phyloP scores from a whole-genome alignment of 2,888 invertebrate genomes.

The Amphipoea oculea region DNA sequence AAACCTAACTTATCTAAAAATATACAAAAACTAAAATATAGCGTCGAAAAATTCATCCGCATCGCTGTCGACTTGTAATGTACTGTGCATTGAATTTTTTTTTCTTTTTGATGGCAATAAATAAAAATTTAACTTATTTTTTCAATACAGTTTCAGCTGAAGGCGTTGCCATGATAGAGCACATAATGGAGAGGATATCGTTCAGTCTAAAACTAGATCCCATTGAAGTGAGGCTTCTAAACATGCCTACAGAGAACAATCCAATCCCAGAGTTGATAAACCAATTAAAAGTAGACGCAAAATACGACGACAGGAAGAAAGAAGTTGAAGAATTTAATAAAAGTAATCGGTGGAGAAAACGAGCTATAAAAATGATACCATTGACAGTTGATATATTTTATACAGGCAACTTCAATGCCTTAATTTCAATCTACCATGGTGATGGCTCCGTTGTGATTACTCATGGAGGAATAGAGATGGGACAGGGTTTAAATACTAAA shows the following conservation, averaged over 20 bases:
- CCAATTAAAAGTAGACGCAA: constrained; percentile 86
- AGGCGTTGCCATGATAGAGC: constrained; percentile 91
- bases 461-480: constrained; percentile 93
- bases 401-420: constrained; percentile 89
- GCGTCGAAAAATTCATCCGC: too few relatives aligned
- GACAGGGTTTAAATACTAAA: constrained; percentile 96
- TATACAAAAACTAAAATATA: too few relatives aligned
- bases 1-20: too few relatives aligned
- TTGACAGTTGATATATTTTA: constrained; percentile 91
- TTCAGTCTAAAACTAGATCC: constrained; percentile 89
- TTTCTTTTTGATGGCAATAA: not conserved
- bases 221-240: constrained; percentile 89
- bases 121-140: not conserved
- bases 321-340: constrained; percentile 89
- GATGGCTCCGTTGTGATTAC: constrained; percentile 93
- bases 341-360: constrained; percentile 94
- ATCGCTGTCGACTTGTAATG: too few relatives aligned
- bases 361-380: constrained; percentile 92
- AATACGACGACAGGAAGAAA: constrained; percentile 86
- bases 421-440: constrained; percentile 92
- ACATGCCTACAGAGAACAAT: constrained; percentile 87
- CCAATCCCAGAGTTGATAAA: constrained; percentile 88
- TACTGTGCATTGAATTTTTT: not conserved
- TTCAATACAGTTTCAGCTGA: constrained; percentile 89
- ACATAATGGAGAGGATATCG: constrained; percentile 93